phyloP scores from a whole-genome alignment of 1,140 invertebrate species.

The Steinernema feltiae region DNA sequence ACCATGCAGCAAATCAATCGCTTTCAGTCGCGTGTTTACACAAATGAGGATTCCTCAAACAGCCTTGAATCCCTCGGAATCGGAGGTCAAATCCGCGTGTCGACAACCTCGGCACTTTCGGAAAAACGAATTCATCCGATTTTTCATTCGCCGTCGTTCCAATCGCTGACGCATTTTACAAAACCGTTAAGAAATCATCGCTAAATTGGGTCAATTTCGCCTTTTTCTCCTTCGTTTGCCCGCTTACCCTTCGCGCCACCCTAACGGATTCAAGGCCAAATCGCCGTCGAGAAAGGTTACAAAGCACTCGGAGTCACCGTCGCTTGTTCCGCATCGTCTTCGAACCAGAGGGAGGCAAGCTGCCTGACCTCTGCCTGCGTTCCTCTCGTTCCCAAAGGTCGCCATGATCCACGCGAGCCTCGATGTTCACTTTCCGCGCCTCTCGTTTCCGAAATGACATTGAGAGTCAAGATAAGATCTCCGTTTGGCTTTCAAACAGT shows the following conservation, averaged over 20 bases:
- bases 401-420: not conserved
- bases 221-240: conserved; percentile 5
- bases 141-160: not conserved
- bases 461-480: not conserved
- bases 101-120: conserved; percentile 3
- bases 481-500: no score
- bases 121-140: not conserved
- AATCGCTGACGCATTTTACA: not conserved
- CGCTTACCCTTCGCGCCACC: conserved; percentile 3
- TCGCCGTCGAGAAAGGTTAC: conserved; percentile 4
- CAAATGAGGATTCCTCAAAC: no score
- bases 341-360: not conserved
- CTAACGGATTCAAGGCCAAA: conserved; percentile 6
- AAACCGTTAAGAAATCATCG: conserved; percentile 4
- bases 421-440: not conserved
- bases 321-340: not conserved
- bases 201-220: conserved; percentile 6
- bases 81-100: conserved; percentile 1
- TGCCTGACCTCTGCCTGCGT: not conserved
- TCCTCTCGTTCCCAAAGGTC: no score
- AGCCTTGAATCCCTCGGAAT: not conserved
- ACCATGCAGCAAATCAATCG: no score
- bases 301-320: conserved; percentile 1
- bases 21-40: no score
- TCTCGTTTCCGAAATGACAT: not conserved